Conservation (phyloP, 2,113 vertebrate genomes). For the Hyperopisus bebe region DNA sequence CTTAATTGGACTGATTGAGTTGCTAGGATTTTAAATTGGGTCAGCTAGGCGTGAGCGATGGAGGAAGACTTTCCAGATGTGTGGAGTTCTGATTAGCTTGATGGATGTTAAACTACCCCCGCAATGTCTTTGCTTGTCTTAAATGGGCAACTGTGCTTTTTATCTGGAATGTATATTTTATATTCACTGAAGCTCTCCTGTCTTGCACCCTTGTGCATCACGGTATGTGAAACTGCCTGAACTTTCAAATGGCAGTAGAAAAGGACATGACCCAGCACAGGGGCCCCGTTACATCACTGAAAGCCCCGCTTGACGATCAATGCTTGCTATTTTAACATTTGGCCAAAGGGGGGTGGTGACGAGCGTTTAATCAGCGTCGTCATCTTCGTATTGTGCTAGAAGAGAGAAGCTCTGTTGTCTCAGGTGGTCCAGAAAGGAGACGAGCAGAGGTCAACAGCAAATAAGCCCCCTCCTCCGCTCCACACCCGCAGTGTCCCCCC, state of each 20-base stretch:
- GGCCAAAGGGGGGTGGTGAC: neutral
- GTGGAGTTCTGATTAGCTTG: neutral
- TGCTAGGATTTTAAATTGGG: neutral
- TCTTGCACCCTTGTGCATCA: neutral
- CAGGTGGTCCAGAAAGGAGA: neutral
- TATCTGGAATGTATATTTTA: neutral
- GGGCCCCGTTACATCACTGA: neutral
- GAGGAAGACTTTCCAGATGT: neutral
- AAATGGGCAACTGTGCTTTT: neutral
- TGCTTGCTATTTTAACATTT: neutral
- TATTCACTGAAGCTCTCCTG: neutral
- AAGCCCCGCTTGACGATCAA: neutral
- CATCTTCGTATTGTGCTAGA: neutral
- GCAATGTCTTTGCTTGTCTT: neutral
- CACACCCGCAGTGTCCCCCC: neutral
- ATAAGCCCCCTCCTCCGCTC: neutral
- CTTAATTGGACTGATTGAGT: constrained; percentile 3
- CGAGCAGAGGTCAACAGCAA: neutral
- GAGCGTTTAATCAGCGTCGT: neutral
- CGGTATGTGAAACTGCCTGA: neutral
- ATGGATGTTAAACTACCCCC: neutral
- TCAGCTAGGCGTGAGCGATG: neutral
- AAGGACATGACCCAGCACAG: neutral
- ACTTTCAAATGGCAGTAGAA: neutral
- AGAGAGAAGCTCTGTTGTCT: neutral